These are phyloP conservation scores for Brachyptera putata DNA, from an alignment of 2,888 invertebrate genomes.

Conservation along the genomic window DNA sequence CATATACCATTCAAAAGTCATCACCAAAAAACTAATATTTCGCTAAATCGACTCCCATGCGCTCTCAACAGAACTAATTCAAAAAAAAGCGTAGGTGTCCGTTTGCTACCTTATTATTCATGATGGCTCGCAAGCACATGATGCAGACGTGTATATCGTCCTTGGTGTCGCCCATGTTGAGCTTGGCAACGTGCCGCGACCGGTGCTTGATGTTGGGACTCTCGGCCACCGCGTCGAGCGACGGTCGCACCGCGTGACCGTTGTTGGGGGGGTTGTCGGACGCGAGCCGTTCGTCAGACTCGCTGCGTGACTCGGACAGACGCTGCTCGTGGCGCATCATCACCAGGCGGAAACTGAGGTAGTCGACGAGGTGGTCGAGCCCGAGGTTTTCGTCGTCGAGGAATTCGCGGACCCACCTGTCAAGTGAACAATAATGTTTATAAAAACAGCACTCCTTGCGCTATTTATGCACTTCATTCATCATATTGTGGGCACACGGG, in stretches of 20 bases:
- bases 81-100: too few relatives aligned
- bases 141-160: slow-evolving; percentile 99
- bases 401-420: slow-evolving; percentile 97
- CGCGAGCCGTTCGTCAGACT: slow-evolving; percentile 68
- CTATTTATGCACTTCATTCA: too few relatives aligned
- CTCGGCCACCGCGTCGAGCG: slow-evolving; percentile 54
- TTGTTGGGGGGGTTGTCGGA: slow-evolving; percentile 39
- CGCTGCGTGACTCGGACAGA: slow-evolving; percentile 67
- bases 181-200: slow-evolving; percentile 74
- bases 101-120: slow-evolving; percentile 99
- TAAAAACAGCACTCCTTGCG: too few relatives aligned
- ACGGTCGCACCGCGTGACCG: slow-evolving; percentile 39
- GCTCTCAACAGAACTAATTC: too few relatives aligned
- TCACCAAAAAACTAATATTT: too few relatives aligned
- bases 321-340: slow-evolving; percentile 92
- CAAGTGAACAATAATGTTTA: slow-evolving; percentile 40
- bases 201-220: slow-evolving; percentile 69
- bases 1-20: too few relatives aligned
- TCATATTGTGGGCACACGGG: too few relatives aligned
- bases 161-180: slow-evolving; percentile 93
- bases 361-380: slow-evolving; percentile 93
- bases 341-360: slow-evolving; percentile 88
- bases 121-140: slow-evolving; percentile 97
- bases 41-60: too few relatives aligned
- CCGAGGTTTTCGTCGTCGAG: slow-evolving; percentile 95